Evolutionary conservation across 2,888 invertebrate genomes (phyloP).

Genomic region (Acheta domesticus): DNA sequence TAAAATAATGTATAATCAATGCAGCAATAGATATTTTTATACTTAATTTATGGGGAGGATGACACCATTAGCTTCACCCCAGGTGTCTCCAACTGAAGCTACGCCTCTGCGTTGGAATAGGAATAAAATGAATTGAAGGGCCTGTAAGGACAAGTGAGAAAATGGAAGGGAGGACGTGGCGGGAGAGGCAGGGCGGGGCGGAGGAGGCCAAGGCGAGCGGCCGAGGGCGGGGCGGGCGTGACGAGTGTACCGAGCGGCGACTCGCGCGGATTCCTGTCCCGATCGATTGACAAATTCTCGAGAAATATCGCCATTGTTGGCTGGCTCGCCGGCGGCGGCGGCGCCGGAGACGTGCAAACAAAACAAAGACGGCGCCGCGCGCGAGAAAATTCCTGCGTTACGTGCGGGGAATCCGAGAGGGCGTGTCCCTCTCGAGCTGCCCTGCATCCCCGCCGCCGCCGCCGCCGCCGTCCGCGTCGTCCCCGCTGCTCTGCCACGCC

Average conservation of each 20-base stretch:
- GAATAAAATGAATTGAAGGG: no score
- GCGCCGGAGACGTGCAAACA: not conserved
- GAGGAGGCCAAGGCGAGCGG: not conserved
- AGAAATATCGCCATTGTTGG: constrained; percentile 7
- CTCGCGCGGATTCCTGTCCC: not conserved
- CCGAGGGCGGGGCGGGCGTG: not conserved
- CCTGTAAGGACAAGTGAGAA: not conserved
- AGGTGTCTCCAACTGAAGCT: no score
- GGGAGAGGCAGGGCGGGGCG: not conserved
- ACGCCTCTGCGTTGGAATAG: no score
- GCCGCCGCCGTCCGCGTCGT: no score
- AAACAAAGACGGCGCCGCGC: not conserved
- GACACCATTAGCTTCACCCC: no score
- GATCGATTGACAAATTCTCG: not conserved
- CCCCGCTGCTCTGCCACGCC: no score
- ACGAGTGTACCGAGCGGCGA: not conserved
- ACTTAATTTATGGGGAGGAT: no score
- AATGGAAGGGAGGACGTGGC: not conserved
- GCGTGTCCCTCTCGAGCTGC: no score
- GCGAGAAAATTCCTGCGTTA: not conserved
- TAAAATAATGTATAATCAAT: no score
- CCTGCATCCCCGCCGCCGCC: no score
- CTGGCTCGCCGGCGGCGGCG: not conserved
- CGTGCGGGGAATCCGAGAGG: not conserved
- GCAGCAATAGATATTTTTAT: no score